A percentile compares a stretch with the other conserved stretches of the same genome.
Evolutionary conservation across 2,888 invertebrate genomes (phyloP).

Genomic region (Drosophila neutralis): DNA sequence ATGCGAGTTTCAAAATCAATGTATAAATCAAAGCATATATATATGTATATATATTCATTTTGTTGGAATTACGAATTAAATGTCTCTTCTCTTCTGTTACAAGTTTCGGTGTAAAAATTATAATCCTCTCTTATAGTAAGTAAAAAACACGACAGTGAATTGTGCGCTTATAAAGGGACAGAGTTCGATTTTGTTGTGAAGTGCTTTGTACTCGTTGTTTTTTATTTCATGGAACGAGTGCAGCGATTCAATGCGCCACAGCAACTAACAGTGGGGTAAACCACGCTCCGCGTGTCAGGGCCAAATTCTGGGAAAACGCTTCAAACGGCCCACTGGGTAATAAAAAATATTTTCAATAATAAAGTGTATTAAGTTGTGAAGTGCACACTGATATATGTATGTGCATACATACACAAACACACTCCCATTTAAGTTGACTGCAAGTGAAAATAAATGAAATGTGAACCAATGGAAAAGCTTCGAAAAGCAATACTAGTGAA

Average conservation of each 20-base stretch:
- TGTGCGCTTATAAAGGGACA: constrained; percentile 27
- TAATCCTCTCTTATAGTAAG: constrained; percentile 15
- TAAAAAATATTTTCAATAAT: constrained; percentile 81
- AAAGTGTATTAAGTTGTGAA: constrained; percentile 81
- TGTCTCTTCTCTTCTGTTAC: background rate
- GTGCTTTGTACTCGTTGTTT: constrained; percentile 57
- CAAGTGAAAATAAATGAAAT: constrained; percentile 79
- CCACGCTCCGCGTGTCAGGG: constrained; percentile 73
- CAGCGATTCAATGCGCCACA: constrained; percentile 73
- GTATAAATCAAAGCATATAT: background rate
- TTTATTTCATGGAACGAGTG: constrained; percentile 66
- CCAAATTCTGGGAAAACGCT: constrained; percentile 71
- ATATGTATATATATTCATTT: no score
- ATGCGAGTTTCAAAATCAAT: no score
- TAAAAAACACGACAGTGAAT: constrained; percentile 41
- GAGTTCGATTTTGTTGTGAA: constrained; percentile 29
- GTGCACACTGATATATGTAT: constrained; percentile 57
- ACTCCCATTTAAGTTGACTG: constrained; percentile 43
- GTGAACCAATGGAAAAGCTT: constrained; percentile 77
- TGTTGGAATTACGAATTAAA: background rate
- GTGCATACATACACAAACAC: constrained; percentile 7
- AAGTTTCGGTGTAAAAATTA: background rate
- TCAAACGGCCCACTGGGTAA: constrained; percentile 69
- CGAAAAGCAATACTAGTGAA: constrained; percentile 78
- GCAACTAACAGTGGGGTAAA: constrained; percentile 37